These are phyloP conservation scores for Eupristina koningsbergeri DNA, from an alignment of 1,140 invertebrate species.

Conservation along the genomic window DNA sequence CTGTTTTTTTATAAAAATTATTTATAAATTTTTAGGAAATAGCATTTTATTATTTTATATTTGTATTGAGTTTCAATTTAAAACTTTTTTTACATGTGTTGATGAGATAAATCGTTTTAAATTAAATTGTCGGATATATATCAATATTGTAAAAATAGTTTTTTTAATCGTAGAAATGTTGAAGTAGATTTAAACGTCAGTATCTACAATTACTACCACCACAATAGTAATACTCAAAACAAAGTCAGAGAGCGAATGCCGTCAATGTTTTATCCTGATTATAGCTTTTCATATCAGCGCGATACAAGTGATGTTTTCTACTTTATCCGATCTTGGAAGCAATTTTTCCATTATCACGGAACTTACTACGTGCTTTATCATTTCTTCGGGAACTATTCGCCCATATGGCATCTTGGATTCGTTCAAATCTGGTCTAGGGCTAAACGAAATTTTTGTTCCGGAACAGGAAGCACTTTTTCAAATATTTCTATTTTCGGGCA, in stretches of 20 bases:
- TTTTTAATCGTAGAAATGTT: not conserved
- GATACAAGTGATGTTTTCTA: not conserved
- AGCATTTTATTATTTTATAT: too few relatives aligned
- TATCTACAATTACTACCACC: too few relatives aligned
- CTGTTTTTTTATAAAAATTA: too few relatives aligned
- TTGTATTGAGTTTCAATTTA: too few relatives aligned
- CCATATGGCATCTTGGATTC: not conserved
- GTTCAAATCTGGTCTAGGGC: not conserved
- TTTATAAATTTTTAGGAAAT: too few relatives aligned
- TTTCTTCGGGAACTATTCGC: not conserved
- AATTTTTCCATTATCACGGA: slow-evolving; percentile 40
- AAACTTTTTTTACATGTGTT: too few relatives aligned
- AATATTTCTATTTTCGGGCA: slow-evolving; percentile 41
- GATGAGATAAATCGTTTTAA: too few relatives aligned
- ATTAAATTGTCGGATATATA: not conserved
- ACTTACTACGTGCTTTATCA: slow-evolving; percentile 40
- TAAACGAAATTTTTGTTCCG: slow-evolving; percentile 17
- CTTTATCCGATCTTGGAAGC: slow-evolving; percentile 20
- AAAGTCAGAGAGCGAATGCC: not conserved
- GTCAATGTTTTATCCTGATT: not conserved
- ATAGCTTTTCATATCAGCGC: not conserved
- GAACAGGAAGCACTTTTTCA: slow-evolving; percentile 37
- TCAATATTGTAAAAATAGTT: not conserved
- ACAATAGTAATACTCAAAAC: not conserved
- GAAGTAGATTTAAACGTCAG: too few relatives aligned